Base-by-base conservation (phyloP, 2,888 invertebrate genomes). In the Parnassius orleans region DNA sequence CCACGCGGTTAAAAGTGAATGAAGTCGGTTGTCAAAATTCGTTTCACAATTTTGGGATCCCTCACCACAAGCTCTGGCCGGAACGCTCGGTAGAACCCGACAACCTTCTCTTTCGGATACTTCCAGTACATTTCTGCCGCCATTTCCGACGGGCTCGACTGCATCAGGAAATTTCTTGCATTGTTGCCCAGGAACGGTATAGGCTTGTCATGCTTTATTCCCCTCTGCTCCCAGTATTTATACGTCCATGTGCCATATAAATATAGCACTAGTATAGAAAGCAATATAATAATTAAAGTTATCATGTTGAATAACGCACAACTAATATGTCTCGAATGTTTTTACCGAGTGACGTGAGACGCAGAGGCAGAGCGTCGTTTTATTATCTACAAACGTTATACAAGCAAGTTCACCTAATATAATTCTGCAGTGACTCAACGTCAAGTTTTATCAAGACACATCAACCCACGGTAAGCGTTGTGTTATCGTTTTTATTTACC, bases 21-120 rank as follows among this genome's bases (percentile, higher is more conserved):
- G 53, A 84, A 85, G 63, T 84, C 84, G 0, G 75, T 77, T 3
- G 71, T 57, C 3, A 84, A 63, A 51, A 85, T 72, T 1, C 62
- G 71, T 53, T 81, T 84, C 0, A 78, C 69, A 2, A 84, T 68
- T 9, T 75, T 76, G 3, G 85, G 83, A 63, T 85, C 84, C 24
- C 82, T 70, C 2, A 85, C 73, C 10, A 84, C 66, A 0, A 84
- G 71, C 47, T 76, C 75, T 0, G 79, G 79, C 0, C 69, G 66
- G 3, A 73, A 74, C 1, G 78, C 75, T n/a, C 76, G 71, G 60
- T 73, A 83, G 54, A 77, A 79, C 1, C 84, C 84, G 0, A 86
- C 83, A 2, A 80, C 74, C 61, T 74, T 79, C 58, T 84, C 84
- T 0, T 78, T 67, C 0, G 84, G 57, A 41, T 50, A 50, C 14